phyloP scores from a whole-genome alignment of 1,140 invertebrate species.

The Charaxes varanes region DNA sequence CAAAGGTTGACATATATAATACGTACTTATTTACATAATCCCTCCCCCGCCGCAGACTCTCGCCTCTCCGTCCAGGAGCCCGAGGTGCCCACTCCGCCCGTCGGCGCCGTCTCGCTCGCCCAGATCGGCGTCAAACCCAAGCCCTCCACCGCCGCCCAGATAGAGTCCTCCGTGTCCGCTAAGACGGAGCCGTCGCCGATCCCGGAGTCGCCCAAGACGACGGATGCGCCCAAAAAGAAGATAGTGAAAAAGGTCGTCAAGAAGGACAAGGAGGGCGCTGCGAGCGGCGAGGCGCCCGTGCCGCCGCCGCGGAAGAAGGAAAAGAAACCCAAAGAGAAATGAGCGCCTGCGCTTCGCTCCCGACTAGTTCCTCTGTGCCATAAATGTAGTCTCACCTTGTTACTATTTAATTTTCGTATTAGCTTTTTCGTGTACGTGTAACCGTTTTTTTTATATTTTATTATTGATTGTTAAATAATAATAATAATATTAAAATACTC shows the following conservation, averaged over 20 bases:
- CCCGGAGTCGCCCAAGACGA: conserved; percentile 14
- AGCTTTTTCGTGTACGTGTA: conserved; percentile 62
- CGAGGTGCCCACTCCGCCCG: conserved; percentile 57
- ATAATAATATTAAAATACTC: conserved; percentile 38
- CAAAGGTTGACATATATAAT: no score
- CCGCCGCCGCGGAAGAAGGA: conserved; percentile 73
- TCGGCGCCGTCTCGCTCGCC: conserved; percentile 54
- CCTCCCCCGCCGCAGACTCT: conserved; percentile 20
- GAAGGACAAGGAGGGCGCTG: conserved; percentile 55
- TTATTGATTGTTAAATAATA: conserved; percentile 28
- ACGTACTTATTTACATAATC: no score
- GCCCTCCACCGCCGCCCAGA: conserved; percentile 43
- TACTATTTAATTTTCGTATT: conserved; percentile 55
- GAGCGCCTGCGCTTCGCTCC: conserved; percentile 37
- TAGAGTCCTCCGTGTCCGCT: conserved; percentile 44
- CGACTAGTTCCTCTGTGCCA: conserved; percentile 65
- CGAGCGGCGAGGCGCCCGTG: conserved; percentile 55
- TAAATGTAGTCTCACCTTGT: conserved; percentile 52
- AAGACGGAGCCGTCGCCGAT: conserved; percentile 24
- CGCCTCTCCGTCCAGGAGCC: conserved; percentile 46
- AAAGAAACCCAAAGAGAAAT: conserved; percentile 72
- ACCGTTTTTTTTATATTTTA: conserved; percentile 45
- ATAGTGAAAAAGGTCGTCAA: conserved; percentile 59
- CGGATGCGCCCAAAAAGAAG: conserved; percentile 56
- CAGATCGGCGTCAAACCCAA: conserved; percentile 64